A percentile compares a stretch with the other conserved stretches of the same genome.
Evolutionary conservation across 2,797 vertebrate genomes (phyloP).

Genomic region (Sebastes vulpes): DNA sequence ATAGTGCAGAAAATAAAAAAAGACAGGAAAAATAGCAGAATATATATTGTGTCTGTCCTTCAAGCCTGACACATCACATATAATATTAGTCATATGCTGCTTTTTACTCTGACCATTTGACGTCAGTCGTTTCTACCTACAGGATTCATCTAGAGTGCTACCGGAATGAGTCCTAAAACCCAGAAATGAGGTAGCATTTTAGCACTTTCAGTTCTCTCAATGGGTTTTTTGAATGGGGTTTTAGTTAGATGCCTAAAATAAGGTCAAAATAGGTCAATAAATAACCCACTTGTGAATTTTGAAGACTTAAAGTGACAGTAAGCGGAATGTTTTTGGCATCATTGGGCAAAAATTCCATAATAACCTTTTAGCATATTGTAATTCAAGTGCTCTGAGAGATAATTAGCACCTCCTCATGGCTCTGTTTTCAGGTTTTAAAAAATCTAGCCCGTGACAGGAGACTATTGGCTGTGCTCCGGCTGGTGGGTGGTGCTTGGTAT

Average conservation of each 20-base stretch:
- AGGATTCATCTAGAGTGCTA: conserved; percentile 29
- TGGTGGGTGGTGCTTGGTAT: too few relatives aligned
- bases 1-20: not conserved
- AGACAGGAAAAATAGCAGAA: not conserved
- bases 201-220: not conserved
- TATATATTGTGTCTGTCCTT: conserved; percentile 18
- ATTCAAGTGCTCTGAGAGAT: too few relatives aligned
- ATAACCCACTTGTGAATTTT: too few relatives aligned
- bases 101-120: conserved; percentile 40
- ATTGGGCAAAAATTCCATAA: too few relatives aligned
- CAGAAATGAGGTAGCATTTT: not conserved
- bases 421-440: too few relatives aligned
- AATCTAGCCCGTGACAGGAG: too few relatives aligned
- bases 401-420: too few relatives aligned
- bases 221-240: not conserved
- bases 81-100: conserved; percentile 50
- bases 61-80: conserved; percentile 38
- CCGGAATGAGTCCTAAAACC: not conserved
- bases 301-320: too few relatives aligned
- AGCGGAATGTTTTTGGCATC: too few relatives aligned
- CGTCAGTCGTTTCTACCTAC: conserved; percentile 39
- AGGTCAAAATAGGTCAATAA: not conserved
- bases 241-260: not conserved
- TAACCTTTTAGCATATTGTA: too few relatives aligned
- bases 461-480: too few relatives aligned